Evolutionary conservation across 2,113 vertebrate genomes (phyloP).

Genomic region (Fregata magnificens): DNA sequence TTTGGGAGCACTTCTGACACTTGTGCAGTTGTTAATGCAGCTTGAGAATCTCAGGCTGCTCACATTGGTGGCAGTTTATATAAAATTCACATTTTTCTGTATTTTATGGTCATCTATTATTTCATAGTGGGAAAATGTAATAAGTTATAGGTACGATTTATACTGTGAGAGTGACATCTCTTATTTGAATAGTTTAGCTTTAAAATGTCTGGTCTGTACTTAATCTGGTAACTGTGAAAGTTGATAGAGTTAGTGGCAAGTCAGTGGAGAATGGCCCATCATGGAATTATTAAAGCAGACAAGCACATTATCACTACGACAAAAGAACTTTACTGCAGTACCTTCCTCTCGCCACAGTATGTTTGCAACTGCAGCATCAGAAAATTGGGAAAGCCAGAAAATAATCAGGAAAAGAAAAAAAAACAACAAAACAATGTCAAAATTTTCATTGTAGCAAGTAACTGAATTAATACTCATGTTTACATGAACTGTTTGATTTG

Average conservation of each 20-base stretch:
- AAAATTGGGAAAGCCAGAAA: conserved; percentile 64
- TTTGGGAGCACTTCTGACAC: conserved; percentile 12
- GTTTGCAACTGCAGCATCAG: conserved; percentile 90
- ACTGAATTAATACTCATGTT: conserved; percentile 25
- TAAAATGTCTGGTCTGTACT: neutral
- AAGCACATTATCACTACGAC: conserved; percentile 67
- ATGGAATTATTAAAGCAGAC: conserved; percentile 68
- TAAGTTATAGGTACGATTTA: neutral
- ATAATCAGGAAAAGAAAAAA: conserved; percentile 45
- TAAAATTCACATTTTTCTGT: neutral
- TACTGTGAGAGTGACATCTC: neutral
- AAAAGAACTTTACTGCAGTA: conserved; percentile 74
- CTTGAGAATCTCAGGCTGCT: neutral
- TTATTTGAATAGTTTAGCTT: conserved; percentile 1
- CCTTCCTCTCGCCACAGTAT: conserved; percentile 99
- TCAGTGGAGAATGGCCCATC: conserved; percentile 52
- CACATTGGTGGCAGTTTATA: neutral
- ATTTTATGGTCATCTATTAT: neutral
- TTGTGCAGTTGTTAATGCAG: neutral
- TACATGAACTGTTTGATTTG: neutral
- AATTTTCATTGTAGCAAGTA: conserved; percentile 15
- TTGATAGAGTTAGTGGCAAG: conserved; percentile 35
- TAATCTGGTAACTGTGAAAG: neutral
- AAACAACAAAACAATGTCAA: conserved; percentile 67
- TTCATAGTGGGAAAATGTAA: neutral